phyloP scores from a whole-genome alignment of 2,113 vertebrate genomes.

The Carlito syrichta region DNA sequence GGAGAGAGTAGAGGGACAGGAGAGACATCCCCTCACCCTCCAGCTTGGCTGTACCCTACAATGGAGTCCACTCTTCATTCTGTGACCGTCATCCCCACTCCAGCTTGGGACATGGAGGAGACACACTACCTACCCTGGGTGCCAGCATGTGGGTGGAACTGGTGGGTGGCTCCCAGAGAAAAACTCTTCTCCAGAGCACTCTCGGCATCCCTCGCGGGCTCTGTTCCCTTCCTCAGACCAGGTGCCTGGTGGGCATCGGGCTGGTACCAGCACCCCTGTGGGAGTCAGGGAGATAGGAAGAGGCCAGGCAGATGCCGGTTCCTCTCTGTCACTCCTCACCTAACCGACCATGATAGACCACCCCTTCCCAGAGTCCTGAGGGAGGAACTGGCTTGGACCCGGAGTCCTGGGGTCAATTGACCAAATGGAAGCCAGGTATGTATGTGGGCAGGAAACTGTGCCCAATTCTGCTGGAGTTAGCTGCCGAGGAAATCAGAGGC shows the following conservation, averaged over 20 bases:
- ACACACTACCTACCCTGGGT: conserved; percentile 82
- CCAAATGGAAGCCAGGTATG: not conserved
- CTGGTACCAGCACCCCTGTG: conserved; percentile 82
- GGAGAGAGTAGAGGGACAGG: no score
- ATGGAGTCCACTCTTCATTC: not conserved
- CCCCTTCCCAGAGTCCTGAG: not conserved
- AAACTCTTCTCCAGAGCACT: conserved; percentile 83
- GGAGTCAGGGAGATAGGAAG: not conserved
- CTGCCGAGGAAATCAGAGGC: not conserved
- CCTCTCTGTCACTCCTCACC: not conserved
- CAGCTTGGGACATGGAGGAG: not conserved
- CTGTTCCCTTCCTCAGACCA: conserved; percentile 86
- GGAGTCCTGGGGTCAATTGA: not conserved
- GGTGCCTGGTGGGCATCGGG: conserved; percentile 86
- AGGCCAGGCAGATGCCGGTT: not conserved
- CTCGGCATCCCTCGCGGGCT: conserved; percentile 81
- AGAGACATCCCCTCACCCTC: no score
- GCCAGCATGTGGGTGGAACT: conserved; percentile 83
- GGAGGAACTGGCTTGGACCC: not conserved
- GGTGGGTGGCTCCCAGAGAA: conserved; percentile 83
- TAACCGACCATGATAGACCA: not conserved
- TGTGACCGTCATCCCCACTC: not conserved
- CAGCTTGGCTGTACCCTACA: no score
- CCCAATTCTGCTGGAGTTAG: not conserved
- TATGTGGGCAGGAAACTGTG: not conserved